A percentile compares a stretch with the other conserved stretches of the same genome.
Evolutionary conservation across 2,113 vertebrate species (phyloP).

Genomic region (Erpornis zantholeuca): DNA sequence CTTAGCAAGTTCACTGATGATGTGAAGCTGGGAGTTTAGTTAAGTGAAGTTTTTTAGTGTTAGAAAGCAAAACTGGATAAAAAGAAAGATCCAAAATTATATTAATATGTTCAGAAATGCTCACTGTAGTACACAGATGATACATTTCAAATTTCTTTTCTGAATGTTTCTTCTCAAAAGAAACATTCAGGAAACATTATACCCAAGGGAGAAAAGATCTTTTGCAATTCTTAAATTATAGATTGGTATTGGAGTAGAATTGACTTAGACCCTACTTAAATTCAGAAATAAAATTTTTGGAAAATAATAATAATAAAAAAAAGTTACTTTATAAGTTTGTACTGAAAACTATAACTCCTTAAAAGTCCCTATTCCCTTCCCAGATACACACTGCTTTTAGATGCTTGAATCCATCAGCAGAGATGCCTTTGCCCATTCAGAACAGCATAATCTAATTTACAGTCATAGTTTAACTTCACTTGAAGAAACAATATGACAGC

Average conservation of each 20-base stretch:
- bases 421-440: not conserved
- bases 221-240: not conserved
- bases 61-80: not conserved
- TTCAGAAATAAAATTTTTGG: not conserved
- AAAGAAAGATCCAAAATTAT: not conserved
- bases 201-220: not conserved
- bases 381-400: not conserved
- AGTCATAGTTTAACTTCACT: not conserved
- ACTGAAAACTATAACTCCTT: not conserved
- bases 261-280: not conserved
- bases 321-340: not conserved
- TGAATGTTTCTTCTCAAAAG: not conserved
- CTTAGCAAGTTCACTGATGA: not conserved
- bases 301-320: not conserved
- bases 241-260: not conserved
- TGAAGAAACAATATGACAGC: constrained; percentile 3
- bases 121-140: not conserved
- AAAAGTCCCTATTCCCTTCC: not conserved
- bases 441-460: not conserved
- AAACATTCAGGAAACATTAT: too few species aligned
- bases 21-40: not conserved
- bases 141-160: not conserved
- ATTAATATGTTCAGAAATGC: not conserved
- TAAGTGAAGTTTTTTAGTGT: not conserved
- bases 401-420: not conserved